phyloP scores from a whole-genome alignment of 2,113 vertebrate genomes.

The Galemys pyrenaicus region DNA sequence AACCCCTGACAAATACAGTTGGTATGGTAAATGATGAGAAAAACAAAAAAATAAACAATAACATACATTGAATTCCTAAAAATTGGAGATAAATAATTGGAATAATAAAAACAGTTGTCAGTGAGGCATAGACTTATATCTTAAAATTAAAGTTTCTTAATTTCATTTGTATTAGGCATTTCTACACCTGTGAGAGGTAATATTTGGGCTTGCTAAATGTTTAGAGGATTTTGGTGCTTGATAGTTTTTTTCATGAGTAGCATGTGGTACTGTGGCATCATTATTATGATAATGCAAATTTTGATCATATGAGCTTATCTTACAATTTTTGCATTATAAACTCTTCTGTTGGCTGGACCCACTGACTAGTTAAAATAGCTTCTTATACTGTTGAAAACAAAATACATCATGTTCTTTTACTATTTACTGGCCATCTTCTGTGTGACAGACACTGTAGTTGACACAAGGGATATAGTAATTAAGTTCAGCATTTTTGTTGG shows the following conservation, averaged over 20 bases:
- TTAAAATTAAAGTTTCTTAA: conserved; percentile 26
- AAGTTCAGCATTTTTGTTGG: neutral
- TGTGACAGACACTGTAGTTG: neutral
- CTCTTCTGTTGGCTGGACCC: neutral
- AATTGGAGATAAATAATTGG: neutral
- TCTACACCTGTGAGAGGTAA: too few relatives aligned
- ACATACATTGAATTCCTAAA: too few relatives aligned
- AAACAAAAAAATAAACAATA: too few relatives aligned
- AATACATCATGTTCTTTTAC: neutral
- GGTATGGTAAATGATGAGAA: too few relatives aligned
- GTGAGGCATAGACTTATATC: neutral
- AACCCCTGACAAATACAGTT: too few relatives aligned
- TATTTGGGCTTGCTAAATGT: neutral
- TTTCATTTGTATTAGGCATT: conserved; percentile 40
- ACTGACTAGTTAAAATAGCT: neutral
- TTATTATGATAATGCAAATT: neutral
- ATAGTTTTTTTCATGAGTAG: neutral
- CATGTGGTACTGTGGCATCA: neutral
- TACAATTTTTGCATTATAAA: neutral
- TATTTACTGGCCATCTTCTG: neutral
- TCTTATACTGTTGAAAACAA: neutral
- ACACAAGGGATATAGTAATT: neutral
- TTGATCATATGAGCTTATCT: neutral
- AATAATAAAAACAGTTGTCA: too few relatives aligned
- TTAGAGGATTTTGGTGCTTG: neutral